phyloP scores from a whole-genome alignment of 1,140 invertebrate genomes.

The Colletes latitarsis region DNA sequence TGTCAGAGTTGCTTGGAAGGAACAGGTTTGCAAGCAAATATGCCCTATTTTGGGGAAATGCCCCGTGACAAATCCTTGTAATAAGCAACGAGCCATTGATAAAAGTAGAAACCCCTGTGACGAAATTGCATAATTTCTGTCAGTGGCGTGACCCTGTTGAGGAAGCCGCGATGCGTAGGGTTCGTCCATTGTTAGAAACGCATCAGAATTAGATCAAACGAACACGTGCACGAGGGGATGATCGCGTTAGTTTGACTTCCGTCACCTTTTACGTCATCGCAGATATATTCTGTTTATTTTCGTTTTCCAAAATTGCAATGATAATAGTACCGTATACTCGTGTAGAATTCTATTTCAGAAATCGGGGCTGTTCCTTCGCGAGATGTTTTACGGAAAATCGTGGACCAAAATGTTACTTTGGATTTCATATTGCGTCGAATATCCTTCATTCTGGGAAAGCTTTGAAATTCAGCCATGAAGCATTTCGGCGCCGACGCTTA shows the following conservation, averaged over 20 bases:
- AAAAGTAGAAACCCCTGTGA: slow-evolving; percentile 58
- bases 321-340: no score
- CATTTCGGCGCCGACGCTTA: slow-evolving; percentile 71
- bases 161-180: slow-evolving; percentile 51
- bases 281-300: slow-evolving; percentile 17
- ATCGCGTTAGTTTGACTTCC: neutral
- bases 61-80: slow-evolving; percentile 64
- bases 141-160: slow-evolving; percentile 69
- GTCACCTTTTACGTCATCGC: slow-evolving; percentile 19
- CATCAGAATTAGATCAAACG: slow-evolving; percentile 74
- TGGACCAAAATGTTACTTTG: neutral
- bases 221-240: slow-evolving; percentile 69
- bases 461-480: slow-evolving; percentile 44
- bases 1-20: neutral
- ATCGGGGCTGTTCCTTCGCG: no score
- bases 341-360: no score
- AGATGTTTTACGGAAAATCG: neutral
- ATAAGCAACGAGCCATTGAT: slow-evolving; percentile 60
- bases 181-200: slow-evolving; percentile 68
- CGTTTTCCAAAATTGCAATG: neutral
- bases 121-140: slow-evolving; percentile 64
- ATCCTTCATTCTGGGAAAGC: slow-evolving; percentile 39
- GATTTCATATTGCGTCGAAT: slow-evolving; percentile 9
- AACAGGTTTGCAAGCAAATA: neutral
- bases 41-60: neutral